Evolutionary conservation across 2,888 invertebrate species (phyloP).

Genomic region (Melieria crassipennis): DNA sequence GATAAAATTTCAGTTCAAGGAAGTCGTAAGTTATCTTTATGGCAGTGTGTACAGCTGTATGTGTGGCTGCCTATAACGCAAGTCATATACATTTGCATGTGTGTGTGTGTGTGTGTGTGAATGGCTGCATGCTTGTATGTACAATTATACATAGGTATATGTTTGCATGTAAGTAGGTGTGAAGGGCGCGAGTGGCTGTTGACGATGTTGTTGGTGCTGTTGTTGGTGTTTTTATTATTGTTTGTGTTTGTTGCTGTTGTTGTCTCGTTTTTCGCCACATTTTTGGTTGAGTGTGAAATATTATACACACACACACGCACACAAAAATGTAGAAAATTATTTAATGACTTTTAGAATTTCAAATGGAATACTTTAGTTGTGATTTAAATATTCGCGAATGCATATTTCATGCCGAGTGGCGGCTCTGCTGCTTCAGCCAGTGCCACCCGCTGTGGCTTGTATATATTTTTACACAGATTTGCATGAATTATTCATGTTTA

Average conservation of each 20-base stretch:
- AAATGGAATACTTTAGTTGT: conserved; percentile 56
- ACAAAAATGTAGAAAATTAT: conserved; percentile 59
- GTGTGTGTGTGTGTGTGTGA: neutral
- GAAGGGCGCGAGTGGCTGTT: neutral
- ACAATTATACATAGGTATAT: conserved; percentile 18
- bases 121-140: conserved; percentile 3
- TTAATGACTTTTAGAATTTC: conserved; percentile 58
- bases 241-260: too few relatives aligned
- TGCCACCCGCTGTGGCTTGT: too few relatives aligned
- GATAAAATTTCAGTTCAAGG: conserved; percentile 32
- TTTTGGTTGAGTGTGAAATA: conserved; percentile 37
- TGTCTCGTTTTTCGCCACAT: neutral
- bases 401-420: conserved; percentile 38
- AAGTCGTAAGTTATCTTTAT: conserved; percentile 35
- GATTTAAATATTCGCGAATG: conserved; percentile 36
- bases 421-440: conserved; percentile 1
- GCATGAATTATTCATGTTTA: too few relatives aligned
- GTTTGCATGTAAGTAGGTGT: neutral
- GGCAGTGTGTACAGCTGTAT: conserved; percentile 18
- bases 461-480: too few relatives aligned
- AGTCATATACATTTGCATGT: neutral
- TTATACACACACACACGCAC: conserved; percentile 11
- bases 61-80: conserved; percentile 12
- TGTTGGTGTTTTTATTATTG: too few relatives aligned
- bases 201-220: conserved; percentile 25